Conservation (phyloP, 2,113 vertebrate genomes). For the Elanoides forficatus region DNA sequence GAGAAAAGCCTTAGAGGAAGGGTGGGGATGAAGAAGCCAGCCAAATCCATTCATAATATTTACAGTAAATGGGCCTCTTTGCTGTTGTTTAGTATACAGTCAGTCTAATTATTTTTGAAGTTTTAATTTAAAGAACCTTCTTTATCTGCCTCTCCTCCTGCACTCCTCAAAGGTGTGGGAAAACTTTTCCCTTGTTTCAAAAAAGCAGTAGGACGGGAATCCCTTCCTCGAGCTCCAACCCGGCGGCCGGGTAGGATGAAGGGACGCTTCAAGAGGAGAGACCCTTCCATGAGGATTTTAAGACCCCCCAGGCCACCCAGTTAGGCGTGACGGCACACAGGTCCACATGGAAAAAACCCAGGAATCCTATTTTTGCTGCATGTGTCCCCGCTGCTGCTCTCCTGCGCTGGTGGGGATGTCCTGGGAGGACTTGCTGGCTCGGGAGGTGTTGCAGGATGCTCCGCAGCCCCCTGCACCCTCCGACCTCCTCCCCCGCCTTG, state of each 20-base stretch:
- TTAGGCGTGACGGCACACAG: fast-evolving
- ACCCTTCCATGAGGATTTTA: not conserved
- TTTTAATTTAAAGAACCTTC: conserved; percentile 37
- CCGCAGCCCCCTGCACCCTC: not conserved
- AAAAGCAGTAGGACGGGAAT: conserved; percentile 38
- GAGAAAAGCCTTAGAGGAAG: conserved; percentile 75
- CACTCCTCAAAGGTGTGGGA: conserved; percentile 16
- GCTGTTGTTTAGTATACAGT: conserved; percentile 68
- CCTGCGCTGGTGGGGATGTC: not conserved
- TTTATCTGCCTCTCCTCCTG: conserved; percentile 15
- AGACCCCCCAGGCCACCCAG: fast-evolving
- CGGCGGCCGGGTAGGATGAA: fast-evolving
- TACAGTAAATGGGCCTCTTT: conserved; percentile 77
- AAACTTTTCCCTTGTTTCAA: conserved; percentile 19
- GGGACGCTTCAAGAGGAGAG: not conserved
- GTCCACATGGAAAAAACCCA: not conserved
- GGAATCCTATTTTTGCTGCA: not conserved
- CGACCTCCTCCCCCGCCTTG: not conserved
- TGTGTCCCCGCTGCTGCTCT: fast-evolving
- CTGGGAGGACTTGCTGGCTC: not conserved
- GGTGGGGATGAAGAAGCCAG: conserved; percentile 71
- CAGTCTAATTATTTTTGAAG: conserved; percentile 67
- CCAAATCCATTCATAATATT: conserved; percentile 82
- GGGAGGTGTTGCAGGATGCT: not conserved
- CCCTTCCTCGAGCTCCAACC: not conserved